phyloP scores from a whole-genome alignment of 2,113 vertebrate genomes.

The Proteles cristata region DNA sequence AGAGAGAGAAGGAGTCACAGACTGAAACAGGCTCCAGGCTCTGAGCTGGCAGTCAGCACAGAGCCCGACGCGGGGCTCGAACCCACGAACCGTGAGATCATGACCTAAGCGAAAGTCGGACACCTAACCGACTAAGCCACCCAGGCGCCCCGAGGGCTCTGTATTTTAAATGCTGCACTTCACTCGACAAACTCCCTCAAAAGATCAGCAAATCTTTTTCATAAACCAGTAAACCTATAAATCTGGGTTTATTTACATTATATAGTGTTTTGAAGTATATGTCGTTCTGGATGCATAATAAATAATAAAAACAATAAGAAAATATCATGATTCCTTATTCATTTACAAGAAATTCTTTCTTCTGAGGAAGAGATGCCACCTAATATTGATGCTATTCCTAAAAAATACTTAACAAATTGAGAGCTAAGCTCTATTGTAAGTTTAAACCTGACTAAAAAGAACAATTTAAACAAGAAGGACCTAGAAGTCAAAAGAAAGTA shows the following conservation, averaged over 20 bases:
- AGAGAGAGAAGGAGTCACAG: too few relatives aligned
- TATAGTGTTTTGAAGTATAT: neutral
- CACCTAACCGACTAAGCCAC: too few relatives aligned
- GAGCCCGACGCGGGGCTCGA: too few relatives aligned
- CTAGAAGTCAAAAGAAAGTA: neutral
- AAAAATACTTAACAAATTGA: neutral
- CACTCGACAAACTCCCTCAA: neutral
- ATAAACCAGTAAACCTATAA: conserved; percentile 3
- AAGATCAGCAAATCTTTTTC: conserved; percentile 47
- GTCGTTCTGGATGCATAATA: neutral
- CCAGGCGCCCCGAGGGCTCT: neutral
- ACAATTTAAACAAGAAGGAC: neutral
- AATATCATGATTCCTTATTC: neutral
- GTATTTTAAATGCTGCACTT: conserved; percentile 23
- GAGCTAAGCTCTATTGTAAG: neutral
- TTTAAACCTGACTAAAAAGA: neutral
- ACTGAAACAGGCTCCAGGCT: too few relatives aligned
- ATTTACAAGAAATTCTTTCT: neutral
- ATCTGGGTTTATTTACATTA: conserved; percentile 17
- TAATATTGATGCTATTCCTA: neutral
- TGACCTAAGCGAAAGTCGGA: too few relatives aligned
- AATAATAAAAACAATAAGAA: conserved; percentile 35
- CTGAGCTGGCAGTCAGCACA: too few relatives aligned
- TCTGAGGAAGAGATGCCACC: neutral
- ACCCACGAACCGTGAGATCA: too few relatives aligned